Evolutionary conservation across 2,888 invertebrate genomes (phyloP).

Genomic region (Apodemia duryi): DNA sequence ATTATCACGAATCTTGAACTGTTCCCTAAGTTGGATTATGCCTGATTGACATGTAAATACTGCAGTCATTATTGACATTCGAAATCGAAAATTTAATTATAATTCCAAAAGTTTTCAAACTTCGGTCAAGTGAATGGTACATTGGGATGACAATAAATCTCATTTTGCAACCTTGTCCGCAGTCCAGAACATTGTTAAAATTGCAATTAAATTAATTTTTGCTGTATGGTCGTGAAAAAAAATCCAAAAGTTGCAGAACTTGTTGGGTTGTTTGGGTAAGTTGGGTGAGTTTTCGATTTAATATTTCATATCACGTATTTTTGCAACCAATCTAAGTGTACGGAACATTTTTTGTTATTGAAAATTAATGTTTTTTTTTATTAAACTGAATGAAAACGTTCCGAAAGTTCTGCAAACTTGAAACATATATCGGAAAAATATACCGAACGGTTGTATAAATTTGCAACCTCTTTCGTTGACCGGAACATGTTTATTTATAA

Average conservation of each 20-base stretch:
- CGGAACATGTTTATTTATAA: constrained; percentile 23
- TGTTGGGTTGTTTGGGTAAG: no score
- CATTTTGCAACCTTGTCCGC: constrained; percentile 18
- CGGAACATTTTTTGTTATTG: constrained; percentile 19
- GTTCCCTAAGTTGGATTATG: no score
- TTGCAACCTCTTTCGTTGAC: constrained; percentile 23
- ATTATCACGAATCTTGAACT: no score
- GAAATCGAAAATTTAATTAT: neutral
- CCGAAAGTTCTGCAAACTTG: constrained; percentile 23
- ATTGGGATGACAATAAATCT: constrained; percentile 15
- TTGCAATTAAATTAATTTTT: constrained; percentile 19
- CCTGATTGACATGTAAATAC: no score
- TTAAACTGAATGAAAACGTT: constrained; percentile 21
- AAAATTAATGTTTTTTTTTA: constrained; percentile 18
- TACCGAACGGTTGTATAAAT: constrained; percentile 22
- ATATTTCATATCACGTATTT: constrained; percentile 19
- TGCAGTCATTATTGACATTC: no score
- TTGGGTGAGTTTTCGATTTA: constrained; percentile 18
- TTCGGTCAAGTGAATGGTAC: constrained; percentile 9
- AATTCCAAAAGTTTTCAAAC: constrained; percentile 6
- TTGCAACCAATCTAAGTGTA: constrained; percentile 21
- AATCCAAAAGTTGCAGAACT: constrained; percentile 20
- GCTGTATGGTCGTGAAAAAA: constrained; percentile 18
- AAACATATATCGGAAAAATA: constrained; percentile 21
- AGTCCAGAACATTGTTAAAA: constrained; percentile 19